Evolutionary conservation across 2,888 invertebrate genomes (phyloP), one percentile per base, ranked within the genome.

Genomic region (Drosophila emarginata): DNA sequence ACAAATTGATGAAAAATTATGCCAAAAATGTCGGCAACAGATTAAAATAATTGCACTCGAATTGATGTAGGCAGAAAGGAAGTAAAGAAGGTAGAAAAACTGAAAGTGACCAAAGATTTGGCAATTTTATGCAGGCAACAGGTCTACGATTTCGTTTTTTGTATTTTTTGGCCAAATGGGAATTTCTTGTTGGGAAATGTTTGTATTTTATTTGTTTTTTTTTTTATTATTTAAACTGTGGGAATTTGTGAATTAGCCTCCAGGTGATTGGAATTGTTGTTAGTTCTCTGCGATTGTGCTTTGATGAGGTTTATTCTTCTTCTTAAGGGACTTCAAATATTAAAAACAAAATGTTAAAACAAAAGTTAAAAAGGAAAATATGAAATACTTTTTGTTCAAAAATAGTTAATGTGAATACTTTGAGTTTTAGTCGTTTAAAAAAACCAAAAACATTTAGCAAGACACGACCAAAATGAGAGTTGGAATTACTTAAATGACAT

Each of bases 1-100:
- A 77, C 21, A 68, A 77, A 71, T 74, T 76, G 78, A 80, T 80
- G 80, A 60, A 87, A 76, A 86, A 83, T 83, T 86, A 83, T 83
- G 83, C 74, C 68, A 72, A 66, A 74, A 83, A 83, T 83, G 86
- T 71, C 66, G 63, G 84, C 78, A 64, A 83, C 78, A 86, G 86
- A 82, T 86, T 87, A 78, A 74, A 71, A 74, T 83, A 82, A 86
- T 78, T 87, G 86, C 76, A 64, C 63, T 37, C 75, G 26, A 74
- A 52, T 71, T 52, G 57, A 67, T 18, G 45, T 15, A 15, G 11
- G 23, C 14, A 11, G 32, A 40, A 18, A n/a, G 53, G 40, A 39
- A 57, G 59, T 36, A 37, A 50, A 4, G 36, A 56, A 21, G 12
- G 28, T 40, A 14, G 36, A 54, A 51, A 39, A 39, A 58, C 18